Conservation (phyloP, 1,140 invertebrate genomes). For the Diachasma alloeum region DNA sequence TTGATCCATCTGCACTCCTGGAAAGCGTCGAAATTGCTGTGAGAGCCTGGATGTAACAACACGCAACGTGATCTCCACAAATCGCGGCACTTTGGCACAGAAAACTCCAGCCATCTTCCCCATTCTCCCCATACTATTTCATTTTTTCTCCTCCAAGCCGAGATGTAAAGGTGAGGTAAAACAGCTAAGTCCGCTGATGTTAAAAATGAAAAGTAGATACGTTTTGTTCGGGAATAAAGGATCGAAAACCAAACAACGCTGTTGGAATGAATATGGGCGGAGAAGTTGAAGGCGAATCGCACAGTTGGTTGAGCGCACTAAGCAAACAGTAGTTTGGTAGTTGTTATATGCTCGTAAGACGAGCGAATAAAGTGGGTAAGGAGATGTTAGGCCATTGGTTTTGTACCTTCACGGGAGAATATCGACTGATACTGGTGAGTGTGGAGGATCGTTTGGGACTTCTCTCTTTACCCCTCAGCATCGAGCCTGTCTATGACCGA, state of each 20-base stretch:
- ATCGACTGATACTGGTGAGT: background rate
- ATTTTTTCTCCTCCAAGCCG: background rate
- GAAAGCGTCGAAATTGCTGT: slow-evolving; percentile 11
- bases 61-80: slow-evolving; percentile 7
- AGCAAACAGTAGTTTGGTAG: slow-evolving; percentile 51
- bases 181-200: background rate
- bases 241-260: slow-evolving; percentile 30
- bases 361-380: slow-evolving; percentile 27
- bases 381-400: slow-evolving; percentile 17
- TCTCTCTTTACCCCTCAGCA: slow-evolving; percentile 14
- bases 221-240: slow-evolving; percentile 30
- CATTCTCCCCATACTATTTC: background rate
- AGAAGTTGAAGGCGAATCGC: slow-evolving; percentile 27
- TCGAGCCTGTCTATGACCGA: slow-evolving; percentile 15
- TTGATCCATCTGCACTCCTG: slow-evolving; percentile 7
- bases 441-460: slow-evolving; percentile 33
- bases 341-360: slow-evolving; percentile 30
- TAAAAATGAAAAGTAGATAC: slow-evolving; percentile 27
- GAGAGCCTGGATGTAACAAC: background rate
- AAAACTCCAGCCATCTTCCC: background rate
- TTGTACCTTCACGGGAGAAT: background rate
- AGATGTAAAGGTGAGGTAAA: background rate
- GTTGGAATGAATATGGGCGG: slow-evolving; percentile 29
- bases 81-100: slow-evolving; percentile 9
- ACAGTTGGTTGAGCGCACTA: slow-evolving; percentile 38